Conservation (phyloP, 1,140 invertebrate species). For the Archivesica marissinica region DNA sequence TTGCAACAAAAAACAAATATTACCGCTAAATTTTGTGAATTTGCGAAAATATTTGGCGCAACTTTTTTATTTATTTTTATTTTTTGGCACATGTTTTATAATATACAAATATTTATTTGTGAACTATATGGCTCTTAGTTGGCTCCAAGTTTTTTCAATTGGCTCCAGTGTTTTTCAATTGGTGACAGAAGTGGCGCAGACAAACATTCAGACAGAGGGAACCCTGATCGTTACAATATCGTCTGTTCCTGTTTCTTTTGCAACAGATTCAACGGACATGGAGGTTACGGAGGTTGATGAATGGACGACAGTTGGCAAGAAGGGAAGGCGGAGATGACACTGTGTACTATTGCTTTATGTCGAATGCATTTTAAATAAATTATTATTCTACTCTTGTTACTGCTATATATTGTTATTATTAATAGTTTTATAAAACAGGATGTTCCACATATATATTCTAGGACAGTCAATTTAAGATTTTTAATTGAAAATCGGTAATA, state of each 20-base stretch:
- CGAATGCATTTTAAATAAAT: slow-evolving; percentile 3
- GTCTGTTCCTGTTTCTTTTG: not conserved
- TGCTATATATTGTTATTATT: too few relatives aligned
- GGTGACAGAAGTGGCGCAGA: not conserved
- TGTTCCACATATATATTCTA: too few relatives aligned
- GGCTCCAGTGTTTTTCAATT: not conserved
- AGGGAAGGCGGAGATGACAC: slow-evolving; percentile 62
- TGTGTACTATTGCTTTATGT: not conserved
- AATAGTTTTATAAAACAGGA: too few relatives aligned
- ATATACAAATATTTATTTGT: not conserved
- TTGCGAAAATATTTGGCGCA: too few relatives aligned
- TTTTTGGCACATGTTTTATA: not conserved
- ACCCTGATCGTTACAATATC: too few relatives aligned
- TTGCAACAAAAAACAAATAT: too few relatives aligned
- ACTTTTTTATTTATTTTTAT: too few relatives aligned
- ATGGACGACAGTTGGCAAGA: slow-evolving; percentile 54
- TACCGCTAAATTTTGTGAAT: too few relatives aligned
- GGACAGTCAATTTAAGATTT: too few relatives aligned
- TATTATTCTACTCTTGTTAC: too few relatives aligned
- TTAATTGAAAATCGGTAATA: too few relatives aligned
- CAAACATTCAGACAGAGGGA: too few relatives aligned
- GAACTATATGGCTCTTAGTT: not conserved
- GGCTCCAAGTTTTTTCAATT: not conserved
- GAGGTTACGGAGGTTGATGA: slow-evolving; percentile 56
- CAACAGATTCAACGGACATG: slow-evolving; percentile 34